Percentiles rank a stretch among this genome's conserved stretches.
Conservation (phyloP, 2,888 invertebrate species). For the Eupithecia insigniata region DNA sequence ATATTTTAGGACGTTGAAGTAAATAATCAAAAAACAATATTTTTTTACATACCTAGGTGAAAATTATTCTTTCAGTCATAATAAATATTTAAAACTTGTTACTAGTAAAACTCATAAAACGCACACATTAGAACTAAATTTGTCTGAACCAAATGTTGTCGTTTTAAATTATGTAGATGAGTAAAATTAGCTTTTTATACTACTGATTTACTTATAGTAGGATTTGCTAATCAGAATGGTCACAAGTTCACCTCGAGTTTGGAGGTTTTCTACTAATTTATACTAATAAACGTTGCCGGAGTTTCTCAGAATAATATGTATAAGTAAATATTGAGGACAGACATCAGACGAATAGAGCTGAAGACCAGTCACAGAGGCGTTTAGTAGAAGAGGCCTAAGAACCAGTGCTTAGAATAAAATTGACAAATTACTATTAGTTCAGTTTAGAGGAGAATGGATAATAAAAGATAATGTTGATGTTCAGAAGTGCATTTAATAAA, state of each 20-base stretch:
- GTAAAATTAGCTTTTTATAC: constrained; percentile 15
- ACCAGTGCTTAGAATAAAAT: not conserved
- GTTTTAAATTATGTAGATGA: constrained; percentile 8
- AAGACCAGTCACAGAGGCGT: not conserved
- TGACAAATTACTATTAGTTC: not conserved
- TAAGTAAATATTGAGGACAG: not conserved
- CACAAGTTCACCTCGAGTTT: constrained; percentile 39
- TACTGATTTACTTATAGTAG: constrained; percentile 11
- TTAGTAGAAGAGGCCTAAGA: not conserved
- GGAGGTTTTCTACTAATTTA: constrained; percentile 37
- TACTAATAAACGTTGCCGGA: constrained; percentile 15
- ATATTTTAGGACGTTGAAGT: not conserved
- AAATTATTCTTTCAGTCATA: not conserved
- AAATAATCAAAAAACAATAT: not conserved
- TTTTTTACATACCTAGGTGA: not conserved
- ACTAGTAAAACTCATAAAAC: not conserved
- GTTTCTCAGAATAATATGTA: not conserved
- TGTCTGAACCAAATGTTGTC: not conserved
- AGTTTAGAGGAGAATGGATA: not conserved
- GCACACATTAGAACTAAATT: not conserved
- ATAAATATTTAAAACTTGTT: not conserved
- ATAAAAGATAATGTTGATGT: not conserved
- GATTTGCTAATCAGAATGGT: constrained; percentile 33
- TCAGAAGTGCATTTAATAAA: not conserved
- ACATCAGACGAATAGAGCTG: not conserved